Percentiles rank a stretch among this genome's conserved stretches.
Evolutionary conservation across 2,113 vertebrate species (phyloP).

Genomic region (Noctilio leporinus): DNA sequence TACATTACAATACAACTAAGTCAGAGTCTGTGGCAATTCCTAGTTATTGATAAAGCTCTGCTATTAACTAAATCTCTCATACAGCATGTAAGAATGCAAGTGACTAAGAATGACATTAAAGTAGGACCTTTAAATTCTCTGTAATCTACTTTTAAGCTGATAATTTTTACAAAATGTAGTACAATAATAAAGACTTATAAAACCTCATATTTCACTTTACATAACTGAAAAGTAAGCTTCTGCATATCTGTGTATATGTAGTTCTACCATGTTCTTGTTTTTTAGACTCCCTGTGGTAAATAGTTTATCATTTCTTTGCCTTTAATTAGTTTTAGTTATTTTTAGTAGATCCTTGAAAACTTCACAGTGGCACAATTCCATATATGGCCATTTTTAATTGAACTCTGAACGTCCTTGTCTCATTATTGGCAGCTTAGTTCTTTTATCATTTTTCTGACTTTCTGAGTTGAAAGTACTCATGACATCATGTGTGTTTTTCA

Average conservation of each 20-base stretch:
- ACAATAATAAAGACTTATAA: background rate
- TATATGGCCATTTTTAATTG: background rate
- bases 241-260: background rate
- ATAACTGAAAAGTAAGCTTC: background rate
- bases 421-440: background rate
- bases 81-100: background rate
- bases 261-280: background rate
- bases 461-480: background rate
- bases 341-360: background rate
- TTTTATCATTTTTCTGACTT: background rate
- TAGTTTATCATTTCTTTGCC: background rate
- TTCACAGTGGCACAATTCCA: background rate
- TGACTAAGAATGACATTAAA: background rate
- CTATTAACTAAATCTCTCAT: background rate
- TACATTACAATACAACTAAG: background rate
- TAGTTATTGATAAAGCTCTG: background rate
- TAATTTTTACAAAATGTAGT: background rate
- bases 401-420: background rate
- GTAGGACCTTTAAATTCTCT: background rate
- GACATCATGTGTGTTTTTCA: background rate
- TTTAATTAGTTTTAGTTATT: background rate
- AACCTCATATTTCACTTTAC: background rate
- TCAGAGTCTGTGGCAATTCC: background rate
- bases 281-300: background rate
- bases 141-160: background rate